These are phyloP conservation scores for Oryzias javanicus DNA, from an alignment of 2,113 vertebrate species.

Conservation along the genomic window DNA sequence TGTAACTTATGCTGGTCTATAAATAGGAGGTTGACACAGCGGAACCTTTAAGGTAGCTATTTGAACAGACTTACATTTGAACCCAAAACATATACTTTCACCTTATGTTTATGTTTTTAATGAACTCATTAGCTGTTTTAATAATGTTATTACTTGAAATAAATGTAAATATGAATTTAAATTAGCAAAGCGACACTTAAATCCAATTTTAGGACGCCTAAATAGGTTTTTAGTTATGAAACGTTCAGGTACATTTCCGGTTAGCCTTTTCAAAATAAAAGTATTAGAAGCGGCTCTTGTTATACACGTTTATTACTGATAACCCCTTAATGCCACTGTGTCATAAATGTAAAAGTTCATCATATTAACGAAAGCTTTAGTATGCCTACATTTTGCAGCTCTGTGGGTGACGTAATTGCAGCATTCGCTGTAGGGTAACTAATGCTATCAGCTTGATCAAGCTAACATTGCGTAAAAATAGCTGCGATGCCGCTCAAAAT, in stretches of 20 bases:
- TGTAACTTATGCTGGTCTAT: constrained; percentile 23
- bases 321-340: not conserved
- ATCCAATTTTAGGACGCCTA: too few relatives aligned
- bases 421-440: constrained; percentile 1
- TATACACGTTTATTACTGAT: too few relatives aligned
- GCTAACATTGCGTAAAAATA: constrained; percentile 20
- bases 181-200: not conserved
- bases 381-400: not conserved
- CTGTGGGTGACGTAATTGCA: not conserved
- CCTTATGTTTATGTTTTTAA: not conserved
- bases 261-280: constrained; percentile 38
- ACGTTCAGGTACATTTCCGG: constrained; percentile 31
- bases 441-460: constrained; percentile 26
- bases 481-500: too few relatives aligned
- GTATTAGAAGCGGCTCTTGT: too few relatives aligned
- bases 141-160: not conserved
- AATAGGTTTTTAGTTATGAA: too few relatives aligned
- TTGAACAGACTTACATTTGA: constrained; percentile 36
- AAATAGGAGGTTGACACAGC: constrained; percentile 54
- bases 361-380: accelerated
- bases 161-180: not conserved
- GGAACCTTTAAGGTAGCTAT: constrained; percentile 30
- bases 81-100: not conserved
- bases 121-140: not conserved
- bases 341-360: not conserved